These are phyloP conservation scores for Bradynema listronoti DNA, from an alignment of 1,140 invertebrate genomes.

Conservation along the genomic window DNA sequence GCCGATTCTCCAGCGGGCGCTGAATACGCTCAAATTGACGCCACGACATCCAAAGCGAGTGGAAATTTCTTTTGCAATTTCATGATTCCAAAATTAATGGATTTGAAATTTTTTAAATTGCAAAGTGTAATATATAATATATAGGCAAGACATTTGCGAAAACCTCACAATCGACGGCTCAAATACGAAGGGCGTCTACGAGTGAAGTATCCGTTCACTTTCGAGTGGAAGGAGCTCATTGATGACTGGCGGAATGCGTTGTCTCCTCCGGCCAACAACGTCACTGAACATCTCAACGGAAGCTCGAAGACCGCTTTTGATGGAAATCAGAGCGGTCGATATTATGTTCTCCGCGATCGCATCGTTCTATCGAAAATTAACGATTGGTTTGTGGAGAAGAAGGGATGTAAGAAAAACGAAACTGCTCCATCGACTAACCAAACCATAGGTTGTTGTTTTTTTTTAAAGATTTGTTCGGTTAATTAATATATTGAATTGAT, in stretches of 20 bases:
- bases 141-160: slow-evolving; percentile 18
- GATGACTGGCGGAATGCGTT: slow-evolving; percentile 14
- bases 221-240: slow-evolving; percentile 18
- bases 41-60: not conserved
- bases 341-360: slow-evolving; percentile 12
- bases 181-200: slow-evolving; percentile 10
- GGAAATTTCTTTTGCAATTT: not conserved
- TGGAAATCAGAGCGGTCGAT: not conserved
- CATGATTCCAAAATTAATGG: not conserved
- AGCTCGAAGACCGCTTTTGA: not conserved
- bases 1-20: slow-evolving; percentile 15
- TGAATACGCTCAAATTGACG: slow-evolving; percentile 2
- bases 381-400: slow-evolving; percentile 6
- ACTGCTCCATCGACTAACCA: not conserved
- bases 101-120: not conserved
- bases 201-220: slow-evolving; percentile 19
- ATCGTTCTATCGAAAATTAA: slow-evolving; percentile 9
- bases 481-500: slow-evolving; percentile 12
- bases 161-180: slow-evolving; percentile 19
- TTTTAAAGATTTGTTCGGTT: not conserved
- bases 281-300: not conserved
- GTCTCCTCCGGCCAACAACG: too few relatives aligned
- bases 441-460: not conserved
- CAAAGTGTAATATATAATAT: slow-evolving; percentile 12
- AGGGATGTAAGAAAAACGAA: not conserved